Evolutionary conservation across 2,113 vertebrate genomes (phyloP), one percentile per base, ranked within the genome.

Genomic region (Ranitomeya variabilis): DNA sequence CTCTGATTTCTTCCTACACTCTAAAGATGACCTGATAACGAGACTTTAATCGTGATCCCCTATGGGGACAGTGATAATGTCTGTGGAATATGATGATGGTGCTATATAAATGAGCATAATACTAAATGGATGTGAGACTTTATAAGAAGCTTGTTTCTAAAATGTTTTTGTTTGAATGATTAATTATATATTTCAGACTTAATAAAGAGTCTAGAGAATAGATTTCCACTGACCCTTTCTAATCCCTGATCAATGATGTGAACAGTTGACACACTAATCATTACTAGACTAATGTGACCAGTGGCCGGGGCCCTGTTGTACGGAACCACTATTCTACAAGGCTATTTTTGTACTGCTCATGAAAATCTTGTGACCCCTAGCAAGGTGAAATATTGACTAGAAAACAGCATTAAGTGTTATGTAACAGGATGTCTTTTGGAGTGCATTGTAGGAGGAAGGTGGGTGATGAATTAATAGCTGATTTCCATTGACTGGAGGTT

Each of bases 321-420:
- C 37, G 15, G 37, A 76, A 18, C 5, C n/a, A 6, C 52, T 23
- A 37, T 57, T 23, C 51, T 79, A 13, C 21, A 57, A 18, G 77
- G 52, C 23, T n/a, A 54, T 78, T 51, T n/a, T 0, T 13, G 45
- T 6, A n/a, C 51, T 54, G 74, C 19, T 54, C 51, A 54, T 79
- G 52, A 79, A 57, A 45, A n/a, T 23, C 14, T 55, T 57, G 52
- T 55, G 23, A 79, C 18, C 77, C n/a, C 19, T 55, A 15, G 21
- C 52, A 79, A 79, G 77, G 77, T 57, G 77, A 79, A 55, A 79
- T 79, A 57, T 79, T 55, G 77, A 79, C n/a, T 57, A 57, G 23
- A 76, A 76, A 19, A 76, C 45, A 76, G 73, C 73, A 76, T 19
- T 51, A 51, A 76, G 52, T 11, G 73, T 51, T 45, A 52, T 18